phyloP scores from a whole-genome alignment of 2,888 invertebrate genomes.

The Limnephilus rhombicus region DNA sequence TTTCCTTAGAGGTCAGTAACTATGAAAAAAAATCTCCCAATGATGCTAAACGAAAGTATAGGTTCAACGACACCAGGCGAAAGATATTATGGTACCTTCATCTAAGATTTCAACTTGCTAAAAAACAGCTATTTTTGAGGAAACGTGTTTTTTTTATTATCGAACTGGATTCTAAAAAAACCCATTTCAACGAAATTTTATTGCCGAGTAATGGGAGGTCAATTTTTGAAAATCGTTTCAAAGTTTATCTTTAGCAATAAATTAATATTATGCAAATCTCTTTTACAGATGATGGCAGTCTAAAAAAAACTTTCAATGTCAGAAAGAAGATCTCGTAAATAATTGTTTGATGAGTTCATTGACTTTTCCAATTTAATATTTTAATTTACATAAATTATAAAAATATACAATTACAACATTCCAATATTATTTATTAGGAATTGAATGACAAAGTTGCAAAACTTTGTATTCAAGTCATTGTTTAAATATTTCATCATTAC shows the following conservation, averaged over 20 bases:
- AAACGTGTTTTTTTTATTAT: background rate
- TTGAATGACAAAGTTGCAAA: background rate
- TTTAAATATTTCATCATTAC: background rate
- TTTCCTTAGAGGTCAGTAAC: no score
- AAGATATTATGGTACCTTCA: background rate
- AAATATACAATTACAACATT: no score
- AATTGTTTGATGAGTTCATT: background rate
- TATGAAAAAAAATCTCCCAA: no score
- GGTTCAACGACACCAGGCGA: background rate
- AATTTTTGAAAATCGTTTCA: background rate
- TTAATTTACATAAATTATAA: no score
- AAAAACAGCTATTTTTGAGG: background rate
- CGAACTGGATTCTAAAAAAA: background rate
- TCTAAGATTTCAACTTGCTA: background rate
- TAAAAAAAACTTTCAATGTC: background rate
- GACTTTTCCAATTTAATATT: background rate
- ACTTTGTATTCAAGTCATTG: background rate
- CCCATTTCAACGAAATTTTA: background rate
- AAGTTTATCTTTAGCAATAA: background rate
- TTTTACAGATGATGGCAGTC: background rate
- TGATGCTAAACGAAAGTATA: background rate
- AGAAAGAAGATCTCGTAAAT: background rate
- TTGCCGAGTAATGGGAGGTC: background rate
- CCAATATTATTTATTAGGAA: background rate
- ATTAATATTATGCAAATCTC: background rate